Evolutionary conservation across 2,113 vertebrate genomes (phyloP).

Genomic region (Ibidorhyncha struthersii): DNA sequence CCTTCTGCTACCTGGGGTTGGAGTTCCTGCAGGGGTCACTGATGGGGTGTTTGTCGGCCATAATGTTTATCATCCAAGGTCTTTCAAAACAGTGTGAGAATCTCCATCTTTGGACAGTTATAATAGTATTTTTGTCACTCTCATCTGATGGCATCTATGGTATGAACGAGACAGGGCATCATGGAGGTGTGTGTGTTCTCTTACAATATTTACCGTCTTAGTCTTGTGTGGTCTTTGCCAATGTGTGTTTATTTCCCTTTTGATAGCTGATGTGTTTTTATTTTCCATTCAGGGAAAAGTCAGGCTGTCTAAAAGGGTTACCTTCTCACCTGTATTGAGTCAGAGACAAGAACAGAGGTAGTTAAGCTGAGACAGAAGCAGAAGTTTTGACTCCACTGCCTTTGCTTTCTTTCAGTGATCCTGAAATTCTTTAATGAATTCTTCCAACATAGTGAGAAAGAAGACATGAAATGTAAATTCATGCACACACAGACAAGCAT

Average conservation of each 20-base stretch:
- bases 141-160: background rate
- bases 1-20: background rate
- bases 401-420: background rate
- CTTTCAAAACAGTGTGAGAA: background rate
- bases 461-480: background rate
- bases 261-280: background rate
- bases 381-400: background rate
- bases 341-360: background rate
- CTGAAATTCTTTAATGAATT: background rate
- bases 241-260: background rate
- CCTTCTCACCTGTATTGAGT: background rate
- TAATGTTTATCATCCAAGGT: background rate
- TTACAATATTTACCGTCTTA: background rate
- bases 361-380: background rate
- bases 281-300: background rate
- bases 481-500: background rate
- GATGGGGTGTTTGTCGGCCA: background rate
- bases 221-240: slow-evolving; percentile 38
- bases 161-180: background rate
- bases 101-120: background rate
- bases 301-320: background rate
- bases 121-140: background rate
- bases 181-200: background rate
- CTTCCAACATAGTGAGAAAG: background rate
- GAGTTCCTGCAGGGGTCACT: slow-evolving; percentile 5